Evolutionary conservation across 1,140 invertebrate genomes (phyloP).

Genomic region (Brachionus asplanchnoidis): DNA sequence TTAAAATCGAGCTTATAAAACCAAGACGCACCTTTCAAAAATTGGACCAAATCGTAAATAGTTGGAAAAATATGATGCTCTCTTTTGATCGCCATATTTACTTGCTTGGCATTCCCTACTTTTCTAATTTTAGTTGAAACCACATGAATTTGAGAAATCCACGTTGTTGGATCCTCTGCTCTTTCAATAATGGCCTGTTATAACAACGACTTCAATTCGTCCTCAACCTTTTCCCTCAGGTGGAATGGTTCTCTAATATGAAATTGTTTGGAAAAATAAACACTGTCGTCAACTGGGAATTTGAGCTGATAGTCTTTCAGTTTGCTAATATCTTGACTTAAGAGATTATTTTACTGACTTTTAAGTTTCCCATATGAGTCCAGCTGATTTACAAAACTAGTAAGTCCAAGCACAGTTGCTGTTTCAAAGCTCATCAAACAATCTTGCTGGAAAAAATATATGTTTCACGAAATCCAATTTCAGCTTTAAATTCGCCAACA

Average conservation of each 20-base stretch:
- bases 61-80: too few relatives aligned
- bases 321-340: not conserved
- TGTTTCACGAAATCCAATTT: not conserved
- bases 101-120: too few relatives aligned
- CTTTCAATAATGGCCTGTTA: constrained; percentile 46
- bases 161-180: constrained; percentile 45
- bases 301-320: not conserved
- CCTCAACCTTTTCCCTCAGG: not conserved
- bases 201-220: not conserved
- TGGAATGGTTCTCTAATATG: not conserved
- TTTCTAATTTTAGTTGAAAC: too few relatives aligned
- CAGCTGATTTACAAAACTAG: not conserved
- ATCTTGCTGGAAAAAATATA: not conserved
- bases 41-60: too few relatives aligned
- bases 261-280: not conserved
- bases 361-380: not conserved
- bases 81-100: too few relatives aligned
- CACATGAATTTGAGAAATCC: too few relatives aligned
- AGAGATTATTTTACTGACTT: not conserved
- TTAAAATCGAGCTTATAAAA: too few relatives aligned
- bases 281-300: not conserved
- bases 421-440: not conserved
- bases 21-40: too few relatives aligned
- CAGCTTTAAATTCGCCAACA: not conserved
- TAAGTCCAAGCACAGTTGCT: not conserved